These are phyloP conservation scores for Calliopsis andreniformis DNA, from an alignment of 1,140 invertebrate genomes.

Conservation along the genomic window DNA sequence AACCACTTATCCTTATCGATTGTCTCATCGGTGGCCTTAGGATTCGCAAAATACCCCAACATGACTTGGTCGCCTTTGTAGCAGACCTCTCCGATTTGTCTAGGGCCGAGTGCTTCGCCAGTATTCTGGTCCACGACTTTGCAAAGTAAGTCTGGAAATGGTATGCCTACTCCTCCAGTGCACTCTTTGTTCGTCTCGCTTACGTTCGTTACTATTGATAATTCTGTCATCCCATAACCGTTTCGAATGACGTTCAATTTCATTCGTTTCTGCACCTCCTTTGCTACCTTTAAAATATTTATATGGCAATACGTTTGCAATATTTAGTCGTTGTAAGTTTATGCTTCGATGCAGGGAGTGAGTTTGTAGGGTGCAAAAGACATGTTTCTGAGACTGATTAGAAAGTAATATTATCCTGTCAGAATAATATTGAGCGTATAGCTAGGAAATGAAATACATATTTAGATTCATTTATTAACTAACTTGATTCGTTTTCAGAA, in stretches of 20 bases:
- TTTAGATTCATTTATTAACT: too few species aligned
- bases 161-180: neutral
- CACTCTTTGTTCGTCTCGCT: constrained; percentile 13
- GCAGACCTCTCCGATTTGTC: constrained; percentile 78
- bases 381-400: too few species aligned
- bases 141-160: constrained; percentile 29
- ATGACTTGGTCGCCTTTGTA: constrained; percentile 72
- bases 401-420: too few species aligned
- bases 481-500: too few species aligned
- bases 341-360: too few species aligned
- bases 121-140: constrained; percentile 77
- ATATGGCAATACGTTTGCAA: too few species aligned
- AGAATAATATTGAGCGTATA: too few species aligned
- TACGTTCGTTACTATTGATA: constrained; percentile 77
- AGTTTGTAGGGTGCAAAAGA: too few species aligned
- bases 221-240: constrained; percentile 88
- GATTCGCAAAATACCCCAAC: constrained; percentile 68
- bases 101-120: constrained; percentile 69
- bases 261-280: constrained; percentile 20
- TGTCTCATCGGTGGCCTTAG: constrained; percentile 78
- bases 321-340: too few species aligned
- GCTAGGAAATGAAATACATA: too few species aligned
- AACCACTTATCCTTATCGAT: constrained; percentile 81
- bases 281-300: constrained; percentile 4
- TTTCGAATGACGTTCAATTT: constrained; percentile 80